A percentile compares a stretch with the other conserved stretches of the same genome.
phyloP scores from a whole-genome alignment of 2,113 vertebrate species.

The Pelodiscus sinensis region DNA sequence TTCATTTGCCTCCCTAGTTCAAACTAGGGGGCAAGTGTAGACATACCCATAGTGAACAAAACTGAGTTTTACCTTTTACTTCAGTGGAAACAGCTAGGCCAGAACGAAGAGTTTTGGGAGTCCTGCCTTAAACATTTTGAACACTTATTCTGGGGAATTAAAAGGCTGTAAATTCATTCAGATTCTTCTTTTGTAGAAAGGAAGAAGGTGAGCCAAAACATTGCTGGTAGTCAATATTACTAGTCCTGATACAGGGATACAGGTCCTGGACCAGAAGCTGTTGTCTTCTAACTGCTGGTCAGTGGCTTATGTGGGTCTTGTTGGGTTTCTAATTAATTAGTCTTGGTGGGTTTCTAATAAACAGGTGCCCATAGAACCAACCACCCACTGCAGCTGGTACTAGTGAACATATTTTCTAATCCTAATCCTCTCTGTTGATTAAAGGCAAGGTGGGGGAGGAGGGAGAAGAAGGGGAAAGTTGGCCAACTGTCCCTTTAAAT shows the following conservation, averaged over 20 bases:
- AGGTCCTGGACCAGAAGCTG: neutral
- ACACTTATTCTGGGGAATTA: rapidly evolving
- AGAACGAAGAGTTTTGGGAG: neutral
- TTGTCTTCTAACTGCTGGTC: neutral
- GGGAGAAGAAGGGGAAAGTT: too few relatives aligned
- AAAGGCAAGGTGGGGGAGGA: neutral
- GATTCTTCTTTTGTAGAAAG: too few relatives aligned
- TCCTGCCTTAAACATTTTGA: neutral
- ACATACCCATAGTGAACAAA: neutral
- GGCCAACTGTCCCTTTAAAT: too few relatives aligned
- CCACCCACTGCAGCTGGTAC: neutral
- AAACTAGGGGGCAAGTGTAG: too few relatives aligned
- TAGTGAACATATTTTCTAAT: neutral
- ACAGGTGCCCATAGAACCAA: rapidly evolving
- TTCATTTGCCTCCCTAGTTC: too few relatives aligned
- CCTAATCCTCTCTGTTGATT: neutral
- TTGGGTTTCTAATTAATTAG: neutral
- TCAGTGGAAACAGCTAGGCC: neutral
- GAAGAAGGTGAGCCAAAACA: neutral
- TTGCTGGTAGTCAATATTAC: neutral
- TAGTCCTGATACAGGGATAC: neutral
- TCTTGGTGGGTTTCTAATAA: neutral
- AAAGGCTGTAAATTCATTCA: neutral
- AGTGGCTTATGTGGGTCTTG: neutral
- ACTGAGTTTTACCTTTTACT: neutral